Conservation (phyloP, 2,888 invertebrate species). For the Miltochrista miniata region DNA sequence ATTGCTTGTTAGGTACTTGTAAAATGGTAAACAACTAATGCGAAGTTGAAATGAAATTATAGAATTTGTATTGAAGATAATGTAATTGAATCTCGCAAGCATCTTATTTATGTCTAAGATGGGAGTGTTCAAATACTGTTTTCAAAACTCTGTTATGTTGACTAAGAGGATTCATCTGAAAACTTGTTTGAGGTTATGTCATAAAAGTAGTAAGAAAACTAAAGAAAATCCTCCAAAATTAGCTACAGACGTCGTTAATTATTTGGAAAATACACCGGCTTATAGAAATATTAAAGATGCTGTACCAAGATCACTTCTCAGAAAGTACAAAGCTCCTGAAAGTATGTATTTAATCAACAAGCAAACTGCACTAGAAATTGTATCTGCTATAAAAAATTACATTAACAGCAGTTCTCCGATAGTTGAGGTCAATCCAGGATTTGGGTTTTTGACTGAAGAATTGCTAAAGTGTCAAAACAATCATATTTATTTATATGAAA, state of each 20-base stretch:
- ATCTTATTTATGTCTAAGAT: background rate
- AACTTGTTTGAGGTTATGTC: conserved; percentile 47
- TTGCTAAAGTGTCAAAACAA: conserved; percentile 79
- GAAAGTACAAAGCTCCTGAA: conserved; percentile 65
- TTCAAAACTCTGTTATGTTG: conserved; percentile 2
- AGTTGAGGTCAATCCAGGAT: conserved; percentile 88
- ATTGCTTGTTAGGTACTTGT: too few species aligned
- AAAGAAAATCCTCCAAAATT: conserved; percentile 52
- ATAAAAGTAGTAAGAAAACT: conserved; percentile 49
- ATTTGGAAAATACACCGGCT: conserved; percentile 57
- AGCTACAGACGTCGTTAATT: conserved; percentile 63
- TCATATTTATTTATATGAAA: conserved; percentile 85
- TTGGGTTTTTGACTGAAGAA: conserved; percentile 85
- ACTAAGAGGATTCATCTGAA: conserved; percentile 15
- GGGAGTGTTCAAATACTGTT: conserved; percentile 25
- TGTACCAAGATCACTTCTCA: conserved; percentile 62
- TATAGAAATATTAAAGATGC: conserved; percentile 55
- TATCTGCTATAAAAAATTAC: conserved; percentile 55
- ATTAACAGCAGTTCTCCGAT: conserved; percentile 62
- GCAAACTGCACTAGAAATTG: conserved; percentile 65
- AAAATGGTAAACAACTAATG: too few species aligned
- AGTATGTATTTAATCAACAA: conserved; percentile 74
- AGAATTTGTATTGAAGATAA: too few species aligned
- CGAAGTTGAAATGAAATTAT: too few species aligned
- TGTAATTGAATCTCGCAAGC: background rate